Base-by-base conservation (phyloP, 2,113 vertebrate genomes). In the Fregata magnificens region DNA sequence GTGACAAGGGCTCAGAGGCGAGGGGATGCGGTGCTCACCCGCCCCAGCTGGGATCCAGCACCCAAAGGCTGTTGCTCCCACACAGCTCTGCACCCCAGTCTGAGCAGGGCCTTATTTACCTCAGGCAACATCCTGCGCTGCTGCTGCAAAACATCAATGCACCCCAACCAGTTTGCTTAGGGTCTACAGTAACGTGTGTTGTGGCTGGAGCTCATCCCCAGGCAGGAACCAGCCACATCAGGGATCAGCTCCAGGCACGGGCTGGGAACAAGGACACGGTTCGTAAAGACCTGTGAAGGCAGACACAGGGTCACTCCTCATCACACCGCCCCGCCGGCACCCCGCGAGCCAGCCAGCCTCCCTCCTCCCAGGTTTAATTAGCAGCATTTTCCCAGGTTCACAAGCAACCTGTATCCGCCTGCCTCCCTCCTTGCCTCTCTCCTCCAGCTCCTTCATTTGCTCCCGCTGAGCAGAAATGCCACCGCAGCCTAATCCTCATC, bases 281-380 rank as follows among this genome's bases (percentile, higher is more conserved):
- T 50, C 1, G 7, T 9, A 18, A 21, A 63, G 78, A 47, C 31
- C 13, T 3, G 1, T 3, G 4, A 40, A 70, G 73, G 65, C 17
- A 1, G 47, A 61, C 7, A 2, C 32, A 70, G 91, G 80, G 85
- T 82, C 70, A 45, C 53, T 22, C 26, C 82, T 55, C 56, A 4
- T 21, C n/a, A 13, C 74, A 1, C 13, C 32, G 0, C 45, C 40
- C 59, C 0, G 0, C 21, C 8, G 1, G 59, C 38, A 7, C 25
- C 34, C 72, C 16, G 2, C 0, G 3, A 71, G 40, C 55, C 55
- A 71, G 40, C 55, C 55, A 14, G 25, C 47, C 77, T 72, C 40
- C n/a, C 73, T 89, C 36, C 87, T 76, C 66, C 40, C 38, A 7
- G 4, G 3, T 88, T 82, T 50, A 32, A 85, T 66, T 31, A 88